Evolutionary conservation across 1,140 invertebrate species (phyloP).

Genomic region (Solenopsis fugax): DNA sequence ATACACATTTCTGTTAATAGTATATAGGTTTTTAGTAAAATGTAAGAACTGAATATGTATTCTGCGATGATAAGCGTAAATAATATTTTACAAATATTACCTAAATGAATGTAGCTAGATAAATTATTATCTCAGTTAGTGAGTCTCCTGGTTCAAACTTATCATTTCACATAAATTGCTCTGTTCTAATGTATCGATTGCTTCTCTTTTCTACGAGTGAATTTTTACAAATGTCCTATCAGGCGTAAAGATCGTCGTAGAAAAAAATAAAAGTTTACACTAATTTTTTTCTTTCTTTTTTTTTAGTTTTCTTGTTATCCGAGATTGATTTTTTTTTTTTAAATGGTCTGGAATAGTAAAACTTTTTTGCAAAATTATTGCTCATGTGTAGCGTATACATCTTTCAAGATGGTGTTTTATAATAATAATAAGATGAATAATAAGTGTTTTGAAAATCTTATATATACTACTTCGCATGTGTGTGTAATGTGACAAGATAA

Average conservation of each 20-base stretch:
- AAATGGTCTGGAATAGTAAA: slow-evolving; percentile 16
- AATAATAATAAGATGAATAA: not conserved
- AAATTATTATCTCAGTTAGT: slow-evolving; percentile 8
- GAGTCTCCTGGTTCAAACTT: not conserved
- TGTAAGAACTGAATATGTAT: not conserved
- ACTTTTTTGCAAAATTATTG: slow-evolving; percentile 20
- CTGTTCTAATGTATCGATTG: not conserved
- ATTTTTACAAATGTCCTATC: not conserved
- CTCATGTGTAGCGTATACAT: not conserved
- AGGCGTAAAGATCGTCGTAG: not conserved
- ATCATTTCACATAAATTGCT: not conserved
- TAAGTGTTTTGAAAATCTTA: slow-evolving; percentile 37
- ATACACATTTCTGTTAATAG: not conserved
- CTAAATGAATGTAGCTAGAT: not conserved
- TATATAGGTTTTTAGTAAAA: not conserved
- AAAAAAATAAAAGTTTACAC: not conserved
- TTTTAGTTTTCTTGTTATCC: not conserved
- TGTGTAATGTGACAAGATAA: not conserved
- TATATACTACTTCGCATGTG: not conserved
- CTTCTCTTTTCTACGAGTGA: not conserved
- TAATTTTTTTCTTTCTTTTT: not conserved
- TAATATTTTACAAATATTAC: slow-evolving; percentile 15
- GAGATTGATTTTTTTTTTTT: slow-evolving; percentile 41
- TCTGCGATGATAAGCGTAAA: not conserved
- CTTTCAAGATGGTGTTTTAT: slow-evolving; percentile 2